Base-by-base conservation (phyloP, 2,888 invertebrate species). In the Amphipoea lucens region DNA sequence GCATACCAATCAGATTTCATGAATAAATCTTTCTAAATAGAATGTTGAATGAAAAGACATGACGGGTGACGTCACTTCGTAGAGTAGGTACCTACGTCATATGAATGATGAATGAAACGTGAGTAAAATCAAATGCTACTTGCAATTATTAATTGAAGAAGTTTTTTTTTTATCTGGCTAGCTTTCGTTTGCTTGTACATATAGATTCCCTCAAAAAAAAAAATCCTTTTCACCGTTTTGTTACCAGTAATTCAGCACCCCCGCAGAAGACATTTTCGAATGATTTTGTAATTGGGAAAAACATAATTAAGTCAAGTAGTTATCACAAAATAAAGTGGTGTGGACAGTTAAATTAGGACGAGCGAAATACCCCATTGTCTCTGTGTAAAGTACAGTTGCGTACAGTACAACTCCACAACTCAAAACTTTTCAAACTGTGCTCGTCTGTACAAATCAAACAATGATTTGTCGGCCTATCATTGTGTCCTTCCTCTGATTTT, bases 401-500 rank as follows among this genome's bases (percentile, higher is more conserved):
- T n/a, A 42, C 42, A 66, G 45, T 11, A 57, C 36, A 77, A 75
- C 51, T 73, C 29, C 7, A 57, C 17, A 74, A 67, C 36, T 60
- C 29, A 12, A 77, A 74, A 79, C 70, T 76, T 71, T 40, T 20
- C 5, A 29, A 85, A 79, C 76, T 57, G 85, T 66, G 0, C 65
- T 75, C 74, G 71, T 51, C 85, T 67, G 66, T 84, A 78, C 83
- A 78, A 79, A 87, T 87, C 87, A 82, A 85, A 83, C 63, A 84
- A 76, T 86, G 80, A 88, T 87, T 87, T 87, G 81, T 86, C 83
- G 78, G 60, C 60, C 51, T 76, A 74, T 87, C 87, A 88, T 74
- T 84, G 82, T 83, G 83, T 89, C 88, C 86, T 86, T 87, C 84
- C 86, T 87, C 87, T 88, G 87, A 89, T 90, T 92, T 90, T 92